Evolutionary conservation across 2,888 invertebrate species (phyloP), one percentile per base, ranked within the genome.

Genomic region (Agonopterix heracliana): DNA sequence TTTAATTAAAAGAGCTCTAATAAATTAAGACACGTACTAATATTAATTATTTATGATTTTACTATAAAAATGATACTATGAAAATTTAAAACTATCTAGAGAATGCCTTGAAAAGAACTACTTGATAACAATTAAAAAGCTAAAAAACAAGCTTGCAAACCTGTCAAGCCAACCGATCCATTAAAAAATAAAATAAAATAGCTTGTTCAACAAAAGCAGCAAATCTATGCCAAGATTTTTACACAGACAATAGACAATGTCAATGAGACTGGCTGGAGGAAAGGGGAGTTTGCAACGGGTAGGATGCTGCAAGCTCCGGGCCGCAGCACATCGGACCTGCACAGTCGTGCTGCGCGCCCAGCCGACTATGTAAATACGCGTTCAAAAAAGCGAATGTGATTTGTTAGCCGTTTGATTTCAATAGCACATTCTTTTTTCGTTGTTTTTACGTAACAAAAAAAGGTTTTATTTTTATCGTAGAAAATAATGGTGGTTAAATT

Each of bases 271-370:
- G 58, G 46, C 17, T 26, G 52, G 54, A 50, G 51, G 57, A 53
- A 53, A 38, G 41, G 12, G 41, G 12, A n/a, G 12, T 12, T 49
- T 58, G 62, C 61, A 71, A 63, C 64, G 62, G 54, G 26, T 51
- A 26, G 50, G 60, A 59, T 48, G 68, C 69, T 67, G 69, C 69
- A 68, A 57, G 66, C 68, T 66, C 60, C 52, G 13, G 35, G 43
- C 46, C 57, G 61, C 61, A 56, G 48, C 45, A 49, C 38, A 12
- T 52, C 48, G 56, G 54, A 54, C 54, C 61, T 63, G 54, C 47
- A 57, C 56, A 50, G 52, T 44, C 46, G 48, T 41, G 53, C 49
- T 41, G 49, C 50, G 46, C 50, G 44, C 44, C 48, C 52, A 47
- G 44, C 11, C 41, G 41, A 26, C 26, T 12, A 41, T 41, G 46